Conservation (phyloP, 2,113 vertebrate genomes). For the Galeopterus variegatus region DNA sequence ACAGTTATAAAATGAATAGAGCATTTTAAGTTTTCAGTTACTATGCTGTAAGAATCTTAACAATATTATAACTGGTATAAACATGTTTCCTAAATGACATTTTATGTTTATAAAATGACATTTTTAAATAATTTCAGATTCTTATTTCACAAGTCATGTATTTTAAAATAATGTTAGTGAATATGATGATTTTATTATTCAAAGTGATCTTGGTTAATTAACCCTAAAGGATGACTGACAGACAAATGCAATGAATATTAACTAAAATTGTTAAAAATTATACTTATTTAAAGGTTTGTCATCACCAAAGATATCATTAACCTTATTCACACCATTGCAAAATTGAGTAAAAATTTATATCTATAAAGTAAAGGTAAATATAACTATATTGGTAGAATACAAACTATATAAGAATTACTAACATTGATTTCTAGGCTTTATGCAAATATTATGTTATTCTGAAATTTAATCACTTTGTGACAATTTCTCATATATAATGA, state of each 20-base stretch:
- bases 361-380: not conserved
- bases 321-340: not conserved
- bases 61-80: not conserved
- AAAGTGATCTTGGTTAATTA: not conserved
- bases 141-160: not conserved
- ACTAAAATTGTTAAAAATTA: slow-evolving; percentile 4
- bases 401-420: not conserved
- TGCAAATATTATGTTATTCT: not conserved
- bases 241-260: not conserved
- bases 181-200: slow-evolving; percentile 10
- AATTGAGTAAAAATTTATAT: slow-evolving; percentile 30
- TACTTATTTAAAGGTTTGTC: slow-evolving; percentile 15
- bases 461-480: not conserved
- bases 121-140: slow-evolving; percentile 37
- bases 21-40: not conserved
- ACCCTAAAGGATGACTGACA: not conserved
- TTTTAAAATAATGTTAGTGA: slow-evolving; percentile 7
- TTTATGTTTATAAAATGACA: not conserved
- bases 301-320: not conserved
- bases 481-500: not conserved
- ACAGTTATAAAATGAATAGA: not conserved
- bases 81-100: not conserved
- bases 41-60: not conserved
- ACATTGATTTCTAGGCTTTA: not conserved
- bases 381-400: not conserved